Percentiles rank a stretch among this genome's conserved stretches.
phyloP scores from a whole-genome alignment of 2,888 invertebrate genomes.

The Synanthedon vespiformis region DNA sequence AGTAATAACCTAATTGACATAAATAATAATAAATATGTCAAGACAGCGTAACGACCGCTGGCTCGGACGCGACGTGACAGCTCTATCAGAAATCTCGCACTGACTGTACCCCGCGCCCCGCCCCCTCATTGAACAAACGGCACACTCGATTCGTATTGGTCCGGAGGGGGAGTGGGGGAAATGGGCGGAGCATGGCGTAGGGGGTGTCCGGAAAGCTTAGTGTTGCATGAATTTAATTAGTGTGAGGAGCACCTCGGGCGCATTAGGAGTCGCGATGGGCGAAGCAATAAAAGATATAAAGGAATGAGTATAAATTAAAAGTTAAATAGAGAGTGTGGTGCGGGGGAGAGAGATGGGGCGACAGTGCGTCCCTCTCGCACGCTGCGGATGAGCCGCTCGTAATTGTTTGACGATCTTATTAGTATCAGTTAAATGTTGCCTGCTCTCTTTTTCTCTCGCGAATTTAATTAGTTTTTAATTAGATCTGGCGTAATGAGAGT shows the following conservation, averaged over 20 bases:
- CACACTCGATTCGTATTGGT: slow-evolving; percentile 33
- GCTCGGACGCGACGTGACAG: slow-evolving; percentile 66
- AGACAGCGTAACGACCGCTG: slow-evolving; percentile 62
- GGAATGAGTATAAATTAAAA: slow-evolving; percentile 72
- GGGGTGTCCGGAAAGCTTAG: slow-evolving; percentile 54
- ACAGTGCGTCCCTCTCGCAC: slow-evolving; percentile 20
- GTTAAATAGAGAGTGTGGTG: slow-evolving; percentile 63
- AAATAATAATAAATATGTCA: slow-evolving; percentile 71
- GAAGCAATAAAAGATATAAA: slow-evolving; percentile 72
- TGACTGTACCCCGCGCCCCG: slow-evolving; percentile 37
- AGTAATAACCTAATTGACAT: slow-evolving; percentile 71
- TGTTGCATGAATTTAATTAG: slow-evolving; percentile 72
- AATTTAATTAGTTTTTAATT: slow-evolving; percentile 70
- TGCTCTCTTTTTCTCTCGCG: slow-evolving; percentile 65
- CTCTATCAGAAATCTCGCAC: slow-evolving; percentile 63
- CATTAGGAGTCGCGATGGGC: slow-evolving; percentile 70
- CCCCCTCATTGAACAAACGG: slow-evolving; percentile 15
- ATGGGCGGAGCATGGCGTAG: slow-evolving; percentile 22
- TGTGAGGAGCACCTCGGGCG: slow-evolving; percentile 67
- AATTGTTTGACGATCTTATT: slow-evolving; percentile 72
- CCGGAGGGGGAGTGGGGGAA: slow-evolving; percentile 19
- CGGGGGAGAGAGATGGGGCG: slow-evolving; percentile 30
- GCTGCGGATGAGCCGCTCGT: slow-evolving; percentile 46
- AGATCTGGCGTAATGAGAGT: slow-evolving; percentile 57
- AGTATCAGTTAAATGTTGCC: slow-evolving; percentile 69